Base-by-base conservation (phyloP, 1,140 invertebrate genomes). In the Dreissena polymorpha region DNA sequence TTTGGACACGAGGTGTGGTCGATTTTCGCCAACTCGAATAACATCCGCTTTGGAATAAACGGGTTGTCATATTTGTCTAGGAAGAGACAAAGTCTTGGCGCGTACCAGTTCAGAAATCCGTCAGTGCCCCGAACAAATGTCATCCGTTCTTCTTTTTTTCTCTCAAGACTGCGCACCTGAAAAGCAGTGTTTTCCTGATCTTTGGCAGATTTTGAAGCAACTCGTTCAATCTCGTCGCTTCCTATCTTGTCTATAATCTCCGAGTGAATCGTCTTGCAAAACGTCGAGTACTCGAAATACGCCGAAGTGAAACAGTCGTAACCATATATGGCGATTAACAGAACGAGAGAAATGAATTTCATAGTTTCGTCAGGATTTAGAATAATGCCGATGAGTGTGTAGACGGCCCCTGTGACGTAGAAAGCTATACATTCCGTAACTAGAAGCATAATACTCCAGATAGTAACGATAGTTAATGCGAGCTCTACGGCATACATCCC, bases 141-240 rank as follows among this genome's bases (percentile, higher is more conserved):
- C 67, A 78, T 57, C 5, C 64, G 65, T 49, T 78, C 76, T 23
- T 29, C n/a, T 2, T 68, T 27, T 50, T 60, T 7, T 23, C 21
- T 18, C 51, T 18, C 6, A 18, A 51, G 16, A n/a, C 55, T 10
- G 2, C 55, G 63, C 18, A 72, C 2, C 64, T 53, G 63, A 72
- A 80, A 80, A 50, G 78, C 78, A 0, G 25, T 27, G 39, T 80
- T 80, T 57, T 71, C 78, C 67, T 80, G 78, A 23, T 80, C 68
- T 0, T 39, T 0, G 18, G 51, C 60, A 21, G 50, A 14, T 29
- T 72, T 70, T 10, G 53, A n/a, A 7, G 78, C 68, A 23, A 60
- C 69, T 64, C 63, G 57, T 13, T 60, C 18, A 10, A 72, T 29
- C 29, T 39, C 25, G 27, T 80, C 78, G 39, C 39, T 39, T 21